Base-by-base conservation (phyloP, 2,113 vertebrate species). In the Pseudorasbora parva region DNA sequence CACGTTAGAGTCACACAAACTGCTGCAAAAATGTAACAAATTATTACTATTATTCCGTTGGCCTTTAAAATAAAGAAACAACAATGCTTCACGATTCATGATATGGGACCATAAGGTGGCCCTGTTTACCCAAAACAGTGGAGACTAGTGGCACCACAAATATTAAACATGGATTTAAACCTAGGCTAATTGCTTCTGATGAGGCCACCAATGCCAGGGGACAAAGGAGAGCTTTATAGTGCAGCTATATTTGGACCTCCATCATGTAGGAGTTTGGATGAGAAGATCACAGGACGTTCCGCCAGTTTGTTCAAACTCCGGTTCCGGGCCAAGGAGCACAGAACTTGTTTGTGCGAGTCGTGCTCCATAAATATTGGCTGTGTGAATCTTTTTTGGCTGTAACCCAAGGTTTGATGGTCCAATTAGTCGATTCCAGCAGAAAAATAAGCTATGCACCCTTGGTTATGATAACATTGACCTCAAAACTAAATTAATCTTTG, bases 401-500 rank as follows among this genome's bases (percentile, higher is more conserved):
- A 68, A 66, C 2, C 33, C 21, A 79, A 37, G 25, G 69, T 62
- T 17, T 75, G 68, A 72, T 83, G 83, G 76, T 80, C 86, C 68
- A 85, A 85, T 87, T 87, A 87, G 83, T 43, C 23, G 27, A 79
- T 49, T 66, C 77, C 57, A n/a, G 25, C 75, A 80, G 84, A 82
- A 82, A 77, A 64, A 79, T 82, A 45, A 82, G 19, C 59, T n/a
- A 51, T 14, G 51, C 49, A 69, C 78, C 56, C 57, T 23, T 79
- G 68, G 72, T 57, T 75, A 79, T 66, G 64, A 79, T 47, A 85
- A 87, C 86, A 79, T n/a, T 69, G 80, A 82, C 68, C 64, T 73
- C 66, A 37, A 82, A 74, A 82, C 37, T 79, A 84, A 85, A 87
- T 85, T 60, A 83, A 82, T 82, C 75, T 85, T 79, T 87, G 83